Evolutionary conservation across 2,797 vertebrate species (phyloP), one percentile per base, ranked within the genome.

Genomic region (Paedocypris micromegethes): DNA sequence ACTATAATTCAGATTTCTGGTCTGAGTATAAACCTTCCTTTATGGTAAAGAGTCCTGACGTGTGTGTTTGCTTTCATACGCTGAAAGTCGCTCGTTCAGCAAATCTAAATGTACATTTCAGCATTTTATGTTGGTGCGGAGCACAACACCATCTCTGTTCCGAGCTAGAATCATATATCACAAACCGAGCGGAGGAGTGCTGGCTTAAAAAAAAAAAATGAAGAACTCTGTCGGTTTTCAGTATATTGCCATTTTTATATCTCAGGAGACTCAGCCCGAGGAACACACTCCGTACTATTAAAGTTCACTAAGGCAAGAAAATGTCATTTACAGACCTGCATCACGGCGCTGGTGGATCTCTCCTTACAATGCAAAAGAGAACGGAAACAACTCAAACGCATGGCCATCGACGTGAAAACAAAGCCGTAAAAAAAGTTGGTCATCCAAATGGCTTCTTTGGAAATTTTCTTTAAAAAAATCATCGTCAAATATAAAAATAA

Each of bases 401-500:
- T 58, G 60, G 67, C 64, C 54, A 66, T 41, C 64, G 64, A 73
- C 70, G 69, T 63, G 40, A 64, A 46, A 48, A 79, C 78, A 79
- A 79, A 56, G 68, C 40, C 53, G 66, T 60, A 53, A 67, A 72
- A 61, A 63, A 65, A 53, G 58, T 67, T 46, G 64, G 54, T 77
- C 73, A 77, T 80, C 68, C 67, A 78, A 74, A 79, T 77, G 72
- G 70, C 74, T 80, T 83, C 81, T 72, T 85, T 86, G 86, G 85
- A 86, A 86, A 86, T 59, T 47, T 53, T 9, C 55, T 46, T 58
- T 38, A 86, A 86, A 75, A 78, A 81, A 83, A 41, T 6, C 3
- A 60, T 70, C 48, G 82, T 86, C 84, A 87, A 88, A 88, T 85
- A 86, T 82, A 78, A 77, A 74, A 71, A 84, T 77, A 78, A 72